Evolutionary conservation across 2,797 vertebrate genomes (phyloP).

Genomic region (Limosa lapponica): DNA sequence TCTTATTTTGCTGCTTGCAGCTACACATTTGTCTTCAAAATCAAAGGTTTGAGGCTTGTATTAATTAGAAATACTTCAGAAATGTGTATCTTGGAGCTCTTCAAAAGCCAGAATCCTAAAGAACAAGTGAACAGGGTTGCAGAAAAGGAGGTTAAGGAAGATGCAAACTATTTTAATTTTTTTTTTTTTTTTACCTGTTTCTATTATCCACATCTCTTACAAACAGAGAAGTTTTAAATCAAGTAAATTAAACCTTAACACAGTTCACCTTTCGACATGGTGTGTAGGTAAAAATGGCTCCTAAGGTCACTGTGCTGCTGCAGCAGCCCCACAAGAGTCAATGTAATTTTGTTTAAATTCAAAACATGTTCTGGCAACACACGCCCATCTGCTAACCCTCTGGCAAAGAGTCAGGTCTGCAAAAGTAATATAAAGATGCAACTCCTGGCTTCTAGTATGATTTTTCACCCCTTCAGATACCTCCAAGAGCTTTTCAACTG

Average conservation of each 20-base stretch:
- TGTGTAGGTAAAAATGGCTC: constrained; percentile 23
- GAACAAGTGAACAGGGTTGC: neutral
- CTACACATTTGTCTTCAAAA: neutral
- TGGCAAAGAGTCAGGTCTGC: neutral
- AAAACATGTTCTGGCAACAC: neutral
- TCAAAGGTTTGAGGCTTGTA: neutral
- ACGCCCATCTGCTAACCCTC: constrained; percentile 3
- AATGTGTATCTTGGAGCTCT: neutral
- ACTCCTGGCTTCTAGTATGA: neutral
- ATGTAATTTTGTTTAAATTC: constrained; percentile 18
- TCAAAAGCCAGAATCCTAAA: neutral
- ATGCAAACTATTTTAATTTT: neutral
- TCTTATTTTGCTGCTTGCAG: neutral
- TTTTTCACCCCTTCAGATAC: neutral
- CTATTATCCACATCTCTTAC: neutral
- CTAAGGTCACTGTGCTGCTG: constrained; percentile 39
- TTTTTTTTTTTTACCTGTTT: neutral
- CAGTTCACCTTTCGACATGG: neutral
- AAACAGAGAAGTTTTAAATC: neutral
- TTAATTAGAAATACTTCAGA: neutral
- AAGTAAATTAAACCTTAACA: constrained; percentile 35
- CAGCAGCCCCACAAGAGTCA: neutral
- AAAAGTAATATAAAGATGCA: neutral
- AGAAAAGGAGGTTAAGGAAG: neutral
- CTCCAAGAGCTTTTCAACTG: neutral